Evolutionary conservation across 2,797 vertebrate species (phyloP).

Genomic region (Eupleurogrammus muticus): DNA sequence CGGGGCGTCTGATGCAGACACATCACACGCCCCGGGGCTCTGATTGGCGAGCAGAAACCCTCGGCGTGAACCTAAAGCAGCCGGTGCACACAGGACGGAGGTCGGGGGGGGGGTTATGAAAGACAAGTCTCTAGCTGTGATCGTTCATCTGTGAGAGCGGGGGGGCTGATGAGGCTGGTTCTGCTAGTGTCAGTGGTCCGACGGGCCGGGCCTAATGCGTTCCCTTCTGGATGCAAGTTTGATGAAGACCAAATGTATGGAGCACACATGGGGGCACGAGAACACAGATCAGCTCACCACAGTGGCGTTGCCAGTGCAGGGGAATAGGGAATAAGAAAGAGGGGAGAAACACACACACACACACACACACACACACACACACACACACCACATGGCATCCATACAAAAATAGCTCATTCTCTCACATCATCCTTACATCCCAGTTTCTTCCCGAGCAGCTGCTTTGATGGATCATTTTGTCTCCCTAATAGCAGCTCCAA

Average conservation of each 20-base stretch:
- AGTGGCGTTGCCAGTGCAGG: constrained; percentile 28
- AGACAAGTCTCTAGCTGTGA: constrained; percentile 48
- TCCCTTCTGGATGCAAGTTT: constrained; percentile 59
- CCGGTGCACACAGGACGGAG: constrained; percentile 28
- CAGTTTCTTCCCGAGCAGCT: constrained; percentile 70
- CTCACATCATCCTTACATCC: constrained; percentile 73
- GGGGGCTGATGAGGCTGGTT: constrained; percentile 53
- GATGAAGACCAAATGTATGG: constrained; percentile 62
- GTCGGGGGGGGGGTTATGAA: constrained; percentile 24
- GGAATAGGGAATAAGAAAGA: constrained; percentile 24
- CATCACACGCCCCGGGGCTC: constrained; percentile 54
- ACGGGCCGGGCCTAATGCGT: constrained; percentile 50
- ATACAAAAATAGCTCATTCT: constrained; percentile 73
- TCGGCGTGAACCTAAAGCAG: constrained; percentile 49
- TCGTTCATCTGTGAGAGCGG: constrained; percentile 57
- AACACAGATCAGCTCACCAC: constrained; percentile 58
- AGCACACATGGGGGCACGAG: constrained; percentile 37
- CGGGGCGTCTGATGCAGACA: constrained; percentile 66
- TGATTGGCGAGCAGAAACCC: constrained; percentile 57
- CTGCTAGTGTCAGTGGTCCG: constrained; percentile 31
- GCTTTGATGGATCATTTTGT: constrained; percentile 84
- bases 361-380: no score
- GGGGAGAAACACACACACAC: no score
- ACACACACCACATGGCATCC: constrained; percentile 41
- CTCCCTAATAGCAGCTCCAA: constrained; percentile 78